Percentiles rank a stretch among this genome's conserved stretches.
These are phyloP conservation scores for Meta bourneti DNA, from an alignment of 2,888 invertebrate species.

Conservation along the genomic window DNA sequence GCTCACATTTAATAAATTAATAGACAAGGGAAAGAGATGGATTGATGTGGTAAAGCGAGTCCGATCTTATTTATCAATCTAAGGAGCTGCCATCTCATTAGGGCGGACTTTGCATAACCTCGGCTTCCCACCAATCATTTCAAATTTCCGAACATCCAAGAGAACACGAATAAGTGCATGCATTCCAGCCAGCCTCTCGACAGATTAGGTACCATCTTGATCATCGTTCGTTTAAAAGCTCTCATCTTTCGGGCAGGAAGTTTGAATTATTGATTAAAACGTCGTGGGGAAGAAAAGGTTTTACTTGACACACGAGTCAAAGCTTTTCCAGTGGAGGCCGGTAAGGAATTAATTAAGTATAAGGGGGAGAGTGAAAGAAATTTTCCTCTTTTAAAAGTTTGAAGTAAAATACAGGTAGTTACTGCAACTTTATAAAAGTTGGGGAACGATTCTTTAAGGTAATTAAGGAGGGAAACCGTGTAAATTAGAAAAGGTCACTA, in stretches of 20 bases:
- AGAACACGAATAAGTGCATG: conserved; percentile 7
- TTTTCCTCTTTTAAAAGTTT: conserved; percentile 17
- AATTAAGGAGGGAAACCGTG: neutral
- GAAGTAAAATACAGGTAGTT: neutral
- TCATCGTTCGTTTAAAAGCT: conserved; percentile 32
- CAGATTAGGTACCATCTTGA: conserved; percentile 15
- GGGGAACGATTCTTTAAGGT: neutral
- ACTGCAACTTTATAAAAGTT: conserved; percentile 16
- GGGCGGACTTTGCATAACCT: neutral
- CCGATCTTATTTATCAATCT: neutral
- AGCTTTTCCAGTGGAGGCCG: neutral
- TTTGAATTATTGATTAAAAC: conserved; percentile 48
- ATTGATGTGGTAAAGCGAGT: neutral
- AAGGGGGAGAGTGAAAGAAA: conserved; percentile 15
- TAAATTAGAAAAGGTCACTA: neutral
- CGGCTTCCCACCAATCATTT: neutral
- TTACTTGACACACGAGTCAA: conserved; percentile 30
- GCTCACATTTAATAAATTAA: neutral
- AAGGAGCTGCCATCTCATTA: conserved; percentile 17
- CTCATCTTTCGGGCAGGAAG: conserved; percentile 3
- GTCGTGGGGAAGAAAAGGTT: conserved; percentile 9
- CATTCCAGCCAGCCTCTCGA: conserved; percentile 9
- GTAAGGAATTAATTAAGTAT: conserved; percentile 17
- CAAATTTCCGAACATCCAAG: neutral
- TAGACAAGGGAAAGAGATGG: neutral